Conservation (phyloP, 2,888 invertebrate species). For the Mimachlamys varia region DNA sequence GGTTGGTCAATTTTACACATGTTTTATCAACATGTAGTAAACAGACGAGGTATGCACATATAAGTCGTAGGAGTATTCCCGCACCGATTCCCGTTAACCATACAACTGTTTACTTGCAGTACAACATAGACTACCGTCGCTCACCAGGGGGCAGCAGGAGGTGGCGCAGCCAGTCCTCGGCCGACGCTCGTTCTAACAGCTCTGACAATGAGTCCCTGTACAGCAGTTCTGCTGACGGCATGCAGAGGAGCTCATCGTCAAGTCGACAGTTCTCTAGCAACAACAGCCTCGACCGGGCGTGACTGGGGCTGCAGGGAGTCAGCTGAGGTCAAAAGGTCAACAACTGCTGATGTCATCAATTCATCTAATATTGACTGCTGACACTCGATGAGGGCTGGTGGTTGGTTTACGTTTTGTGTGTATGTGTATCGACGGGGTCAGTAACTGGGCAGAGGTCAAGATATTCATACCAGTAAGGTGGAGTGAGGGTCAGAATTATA, state of each 20-base stretch:
- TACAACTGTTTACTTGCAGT: slow-evolving; percentile 72
- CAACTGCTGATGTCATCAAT: slow-evolving; percentile 11
- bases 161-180: slow-evolving; percentile 76
- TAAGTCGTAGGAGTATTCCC: too few species aligned
- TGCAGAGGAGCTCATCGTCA: slow-evolving; percentile 72
- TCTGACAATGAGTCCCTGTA: slow-evolving; percentile 75
- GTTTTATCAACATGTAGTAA: too few species aligned
- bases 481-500: background rate
- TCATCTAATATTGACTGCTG: slow-evolving; percentile 7
- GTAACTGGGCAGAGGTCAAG: background rate
- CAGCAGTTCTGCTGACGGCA: slow-evolving; percentile 71
- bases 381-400: background rate
- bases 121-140: slow-evolving; percentile 82
- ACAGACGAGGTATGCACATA: too few species aligned
- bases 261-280: slow-evolving; percentile 54
- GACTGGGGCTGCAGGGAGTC: background rate
- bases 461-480: background rate
- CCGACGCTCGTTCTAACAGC: slow-evolving; percentile 63
- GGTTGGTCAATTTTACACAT: too few species aligned
- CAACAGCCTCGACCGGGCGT: slow-evolving; percentile 43
- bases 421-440: background rate
- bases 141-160: slow-evolving; percentile 69
- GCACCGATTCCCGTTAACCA: too few species aligned
- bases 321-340: slow-evolving; percentile 16
- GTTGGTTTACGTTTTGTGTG: background rate